Conservation (phyloP, 2,113 vertebrate genomes). For the Pitta sordida region DNA sequence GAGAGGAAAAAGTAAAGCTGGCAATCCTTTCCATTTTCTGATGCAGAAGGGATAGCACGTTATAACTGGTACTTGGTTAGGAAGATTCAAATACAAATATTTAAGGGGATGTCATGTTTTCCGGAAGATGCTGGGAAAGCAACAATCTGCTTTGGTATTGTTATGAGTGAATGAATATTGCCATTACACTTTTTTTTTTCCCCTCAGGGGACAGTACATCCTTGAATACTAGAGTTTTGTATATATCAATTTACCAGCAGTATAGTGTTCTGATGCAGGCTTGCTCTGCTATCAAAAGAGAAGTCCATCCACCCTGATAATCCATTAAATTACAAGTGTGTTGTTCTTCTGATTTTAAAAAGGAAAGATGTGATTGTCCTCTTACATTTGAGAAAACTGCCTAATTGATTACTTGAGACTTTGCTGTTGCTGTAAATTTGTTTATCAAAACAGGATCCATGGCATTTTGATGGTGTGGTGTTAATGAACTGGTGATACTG, state of each 20-base stretch:
- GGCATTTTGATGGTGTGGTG: neutral
- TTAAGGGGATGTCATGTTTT: neutral
- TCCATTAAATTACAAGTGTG: neutral
- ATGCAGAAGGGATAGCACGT: neutral
- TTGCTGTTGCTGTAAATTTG: neutral
- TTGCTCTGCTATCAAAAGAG: neutral
- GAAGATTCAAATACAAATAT: neutral
- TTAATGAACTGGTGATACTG: neutral
- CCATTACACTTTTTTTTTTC: neutral
- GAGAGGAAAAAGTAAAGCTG: neutral
- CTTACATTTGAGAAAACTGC: neutral
- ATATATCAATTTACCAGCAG: neutral
- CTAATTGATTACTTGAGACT: neutral
- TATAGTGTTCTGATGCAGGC: neutral
- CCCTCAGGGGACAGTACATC: neutral
- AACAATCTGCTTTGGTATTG: neutral
- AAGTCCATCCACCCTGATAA: neutral
- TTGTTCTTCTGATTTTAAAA: neutral
- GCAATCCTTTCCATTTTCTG: neutral
- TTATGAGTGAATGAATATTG: neutral
- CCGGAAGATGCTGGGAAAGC: neutral
- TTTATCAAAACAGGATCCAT: neutral
- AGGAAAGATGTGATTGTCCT: neutral
- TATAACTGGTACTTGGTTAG: neutral
- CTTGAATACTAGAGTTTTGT: neutral